phyloP scores from a whole-genome alignment of 2,113 vertebrate species.

The Suncus etruscus region DNA sequence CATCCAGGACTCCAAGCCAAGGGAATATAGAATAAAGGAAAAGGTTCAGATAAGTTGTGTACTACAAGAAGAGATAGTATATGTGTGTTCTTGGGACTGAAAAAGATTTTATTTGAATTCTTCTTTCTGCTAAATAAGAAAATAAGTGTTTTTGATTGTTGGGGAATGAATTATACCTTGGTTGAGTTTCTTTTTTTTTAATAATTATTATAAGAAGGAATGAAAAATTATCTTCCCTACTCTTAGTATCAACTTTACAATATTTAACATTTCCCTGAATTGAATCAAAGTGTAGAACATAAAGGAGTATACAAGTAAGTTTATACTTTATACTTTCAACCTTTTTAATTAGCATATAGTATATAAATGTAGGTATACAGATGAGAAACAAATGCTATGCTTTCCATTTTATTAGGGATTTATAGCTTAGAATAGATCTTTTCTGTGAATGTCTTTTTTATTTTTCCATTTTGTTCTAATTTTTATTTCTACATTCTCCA shows the following conservation, averaged over 20 bases:
- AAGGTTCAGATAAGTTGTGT: neutral
- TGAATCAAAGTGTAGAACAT: slow-evolving; percentile 1
- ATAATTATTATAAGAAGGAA: neutral
- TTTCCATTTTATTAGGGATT: neutral
- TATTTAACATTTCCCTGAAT: neutral
- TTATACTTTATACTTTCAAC: neutral
- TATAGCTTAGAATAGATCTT: neutral
- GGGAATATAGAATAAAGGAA: neutral
- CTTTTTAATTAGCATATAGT: neutral
- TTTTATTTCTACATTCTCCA: neutral
- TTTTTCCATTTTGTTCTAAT: neutral
- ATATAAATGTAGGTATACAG: neutral
- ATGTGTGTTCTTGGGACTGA: neutral
- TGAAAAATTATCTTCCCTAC: neutral
- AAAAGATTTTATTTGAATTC: neutral
- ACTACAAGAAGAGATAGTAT: neutral
- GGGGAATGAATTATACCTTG: neutral
- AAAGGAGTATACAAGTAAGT: neutral
- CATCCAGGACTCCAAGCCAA: fast-evolving
- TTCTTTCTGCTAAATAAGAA: neutral
- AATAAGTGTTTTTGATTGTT: neutral
- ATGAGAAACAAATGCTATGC: neutral
- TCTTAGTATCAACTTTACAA: neutral
- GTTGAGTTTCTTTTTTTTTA: neutral
- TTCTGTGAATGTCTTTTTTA: neutral